Evolutionary conservation across 2,888 invertebrate species (phyloP).

Genomic region (Nematopogon swammerdamellus): DNA sequence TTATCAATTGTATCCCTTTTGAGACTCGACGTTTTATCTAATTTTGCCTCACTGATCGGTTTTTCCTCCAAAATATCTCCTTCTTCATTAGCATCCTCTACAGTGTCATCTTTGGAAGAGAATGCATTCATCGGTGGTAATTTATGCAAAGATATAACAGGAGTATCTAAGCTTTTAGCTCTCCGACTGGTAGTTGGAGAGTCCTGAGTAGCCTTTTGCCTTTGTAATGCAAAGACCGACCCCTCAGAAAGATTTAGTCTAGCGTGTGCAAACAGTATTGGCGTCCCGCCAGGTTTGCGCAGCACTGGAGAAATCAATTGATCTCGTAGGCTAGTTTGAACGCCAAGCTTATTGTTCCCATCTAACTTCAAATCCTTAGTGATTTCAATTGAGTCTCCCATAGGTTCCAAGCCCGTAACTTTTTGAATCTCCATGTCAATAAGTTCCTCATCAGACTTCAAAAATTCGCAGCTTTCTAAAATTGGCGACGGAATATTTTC

Average conservation of each 20-base stretch:
- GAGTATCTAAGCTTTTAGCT: slow-evolving; percentile 81
- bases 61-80: slow-evolving; percentile 61
- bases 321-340: slow-evolving; percentile 60
- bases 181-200: slow-evolving; percentile 73
- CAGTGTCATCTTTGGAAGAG: slow-evolving; percentile 86
- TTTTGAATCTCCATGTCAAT: slow-evolving; percentile 55
- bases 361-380: slow-evolving; percentile 25
- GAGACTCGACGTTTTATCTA: slow-evolving; percentile 15
- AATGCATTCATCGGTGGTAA: slow-evolving; percentile 82
- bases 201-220: slow-evolving; percentile 71
- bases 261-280: slow-evolving; percentile 75
- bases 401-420: slow-evolving; percentile 34
- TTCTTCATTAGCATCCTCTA: slow-evolving; percentile 71
- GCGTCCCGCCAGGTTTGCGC: slow-evolving; percentile 71
- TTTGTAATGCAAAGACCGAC: slow-evolving; percentile 72
- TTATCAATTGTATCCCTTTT: slow-evolving; percentile 39
- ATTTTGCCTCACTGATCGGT: slow-evolving; percentile 42
- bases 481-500: slow-evolving; percentile 64
- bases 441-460: slow-evolving; percentile 58
- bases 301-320: slow-evolving; percentile 67
- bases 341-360: slow-evolving; percentile 22
- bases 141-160: slow-evolving; percentile 75
- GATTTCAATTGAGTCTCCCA: slow-evolving; percentile 15
- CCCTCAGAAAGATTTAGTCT: slow-evolving; percentile 81
- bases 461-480: slow-evolving; percentile 57